Evolutionary conservation across 2,888 invertebrate genomes (phyloP), one percentile per base, ranked within the genome.

Genomic region (Polydrusus cervinus): DNA sequence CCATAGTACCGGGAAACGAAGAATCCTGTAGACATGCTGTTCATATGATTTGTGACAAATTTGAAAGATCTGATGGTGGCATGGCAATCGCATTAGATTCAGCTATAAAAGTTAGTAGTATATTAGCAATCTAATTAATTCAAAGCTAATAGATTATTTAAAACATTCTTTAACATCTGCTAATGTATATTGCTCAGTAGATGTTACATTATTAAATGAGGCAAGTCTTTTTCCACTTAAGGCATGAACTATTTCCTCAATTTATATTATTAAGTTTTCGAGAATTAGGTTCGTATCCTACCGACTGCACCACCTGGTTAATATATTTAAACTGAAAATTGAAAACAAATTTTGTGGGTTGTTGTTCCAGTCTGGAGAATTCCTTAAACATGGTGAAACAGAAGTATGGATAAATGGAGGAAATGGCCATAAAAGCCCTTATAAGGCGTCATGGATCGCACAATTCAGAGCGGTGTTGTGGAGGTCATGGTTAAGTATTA

Each of bases 401-500:
- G 85, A 85, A 65, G 76, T 85, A 14, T 85, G 84, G 83, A 71
- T 80, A 6, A 83, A 81, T 55, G 80, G 81, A 6, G 78, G 78
- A 6, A 82, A 83, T 13, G 77, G 71, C 6, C 73, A 76, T 38
- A 78, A 73, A 75, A 86, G 78, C 16, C 92, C 92, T 0, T 95
- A 97, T 89, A 93, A 95, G 87, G 95, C 96, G 1, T 91, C 93
- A 0, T 97, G 97, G 95, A 92, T 91, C 74, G 92, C 93, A 71
- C 98, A 99, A 89, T 95, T 98, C 86, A 87, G 92, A 0, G 96
- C 96, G 0, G 93, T 99, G 0, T 88, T 97, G 9, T 96, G 97
- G 96, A 89, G 98, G 62, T 96, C 97, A 11, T 95, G 95, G 93
- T 88, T 97, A 40, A 94, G 95, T 49, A 93, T 95, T 47, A 90